Percentiles rank a stretch among this genome's conserved stretches.
Evolutionary conservation across 2,888 invertebrate genomes (phyloP).

Genomic region (Drosophila neonasuta): DNA sequence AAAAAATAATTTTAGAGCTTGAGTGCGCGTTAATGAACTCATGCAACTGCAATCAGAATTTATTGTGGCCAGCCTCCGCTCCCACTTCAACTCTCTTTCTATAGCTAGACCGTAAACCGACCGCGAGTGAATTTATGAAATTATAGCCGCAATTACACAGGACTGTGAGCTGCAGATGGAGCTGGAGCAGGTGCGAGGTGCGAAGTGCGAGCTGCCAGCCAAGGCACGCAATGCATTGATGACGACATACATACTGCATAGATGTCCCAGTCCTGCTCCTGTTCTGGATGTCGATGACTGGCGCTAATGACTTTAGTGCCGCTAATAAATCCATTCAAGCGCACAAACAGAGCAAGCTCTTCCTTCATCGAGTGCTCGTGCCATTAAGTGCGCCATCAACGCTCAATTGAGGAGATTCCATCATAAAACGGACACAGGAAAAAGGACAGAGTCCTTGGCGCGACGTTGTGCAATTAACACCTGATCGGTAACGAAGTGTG

Average conservation of each 20-base stretch:
- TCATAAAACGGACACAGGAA: conserved; percentile 53
- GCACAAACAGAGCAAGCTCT: conserved; percentile 46
- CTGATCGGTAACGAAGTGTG: conserved; percentile 62
- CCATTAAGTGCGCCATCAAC: conserved; percentile 67
- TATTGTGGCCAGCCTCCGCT: conserved; percentile 19
- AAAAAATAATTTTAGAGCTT: conserved; percentile 31
- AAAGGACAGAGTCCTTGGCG: conserved; percentile 45
- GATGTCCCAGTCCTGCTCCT: neutral
- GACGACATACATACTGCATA: conserved; percentile 8
- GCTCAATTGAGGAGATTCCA: conserved; percentile 60
- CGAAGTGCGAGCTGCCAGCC: conserved; percentile 22
- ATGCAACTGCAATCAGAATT: conserved; percentile 48
- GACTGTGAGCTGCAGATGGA: conserved; percentile 32
- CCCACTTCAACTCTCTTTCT: neutral
- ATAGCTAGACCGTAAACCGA: conserved; percentile 46
- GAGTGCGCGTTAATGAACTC: conserved; percentile 63
- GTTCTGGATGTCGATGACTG: conserved; percentile 39
- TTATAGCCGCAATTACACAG: conserved; percentile 66
- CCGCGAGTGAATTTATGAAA: conserved; percentile 67
- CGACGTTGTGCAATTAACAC: conserved; percentile 60
- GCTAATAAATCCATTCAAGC: conserved; percentile 75
- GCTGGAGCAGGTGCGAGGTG: conserved; percentile 6
- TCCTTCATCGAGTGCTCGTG: conserved; percentile 54
- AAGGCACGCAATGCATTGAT: conserved; percentile 51
- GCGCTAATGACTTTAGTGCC: conserved; percentile 79